Base-by-base conservation (phyloP, 2,888 invertebrate species). In the Eremobia ochroleuca region DNA sequence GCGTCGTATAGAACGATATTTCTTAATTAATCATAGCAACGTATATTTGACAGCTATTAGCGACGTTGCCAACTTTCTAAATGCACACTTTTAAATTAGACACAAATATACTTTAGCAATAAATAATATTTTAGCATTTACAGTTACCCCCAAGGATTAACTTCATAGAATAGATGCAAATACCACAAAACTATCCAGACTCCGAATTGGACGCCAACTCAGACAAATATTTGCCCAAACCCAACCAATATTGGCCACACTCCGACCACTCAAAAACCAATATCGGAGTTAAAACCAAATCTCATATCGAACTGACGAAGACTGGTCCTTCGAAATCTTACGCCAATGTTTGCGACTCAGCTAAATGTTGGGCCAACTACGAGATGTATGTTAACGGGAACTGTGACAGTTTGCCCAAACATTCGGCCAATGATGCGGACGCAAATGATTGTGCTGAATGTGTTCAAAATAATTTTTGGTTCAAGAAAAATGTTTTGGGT, bases 161-260 rank as follows among this genome's bases (percentile, higher is more conserved):
- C 31, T 90, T 93, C 72, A 94, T 94, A 73, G 94, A 94, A 68
- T 43, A 94, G 2, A 90, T 92, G 90, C 94, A 94, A 92, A 86
- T 93, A 21, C 66, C 88, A 0, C 86, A 87, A 3, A 90, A 85
- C 49, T 91, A 90, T 28, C 73, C 87, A 0, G 89, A 91, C 0
- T 91, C 90, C 0, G 92, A 91, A 66, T 43, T 91, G 6, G 91
- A 91, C 13, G 72, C 69, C 0, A 77, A 73, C 11, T 86, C 87
- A 0, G 91, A 91, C 58, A 90, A 89, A 81, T 81, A 79, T 77
- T 70, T 80, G 46, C 15, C 66, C 31, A 82, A 76, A 34, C 28
- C 72, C 43, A 85, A 62, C 37, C 85, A 78, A 66, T 73, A 58
- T 65, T 81, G 87, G 77, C 61, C 87, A 0, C 75, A 65, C 0